Evolutionary conservation across 2,113 vertebrate genomes (phyloP).

Genomic region (Thryonomys swinderianus): DNA sequence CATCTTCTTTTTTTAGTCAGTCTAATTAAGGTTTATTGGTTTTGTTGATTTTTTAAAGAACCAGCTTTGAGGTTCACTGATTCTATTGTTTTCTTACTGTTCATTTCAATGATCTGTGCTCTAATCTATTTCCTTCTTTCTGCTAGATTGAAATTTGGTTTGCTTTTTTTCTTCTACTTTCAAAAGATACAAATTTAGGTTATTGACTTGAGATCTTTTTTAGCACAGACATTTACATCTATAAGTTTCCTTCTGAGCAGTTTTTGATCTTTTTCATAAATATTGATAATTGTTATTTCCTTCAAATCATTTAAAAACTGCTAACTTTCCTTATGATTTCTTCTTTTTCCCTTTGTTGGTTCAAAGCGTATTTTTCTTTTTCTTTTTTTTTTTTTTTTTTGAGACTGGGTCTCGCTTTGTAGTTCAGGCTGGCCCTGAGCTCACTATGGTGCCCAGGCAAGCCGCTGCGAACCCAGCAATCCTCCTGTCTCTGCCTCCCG

Average conservation of each 20-base stretch:
- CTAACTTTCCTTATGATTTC: background rate
- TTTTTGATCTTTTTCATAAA: background rate
- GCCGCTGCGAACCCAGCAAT: too few species aligned
- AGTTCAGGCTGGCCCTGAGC: too few species aligned
- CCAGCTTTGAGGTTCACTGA: background rate
- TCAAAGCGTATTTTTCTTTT: background rate
- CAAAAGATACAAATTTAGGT: background rate
- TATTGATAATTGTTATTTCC: background rate
- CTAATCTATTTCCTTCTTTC: background rate
- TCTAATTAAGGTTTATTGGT: background rate
- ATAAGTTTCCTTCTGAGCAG: background rate
- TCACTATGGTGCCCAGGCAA: too few species aligned
- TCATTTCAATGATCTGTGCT: background rate
- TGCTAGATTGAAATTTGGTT: background rate
- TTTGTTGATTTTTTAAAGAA: background rate
- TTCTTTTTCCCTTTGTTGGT: background rate
- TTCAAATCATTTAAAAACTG: background rate
- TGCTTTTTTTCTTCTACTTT: background rate
- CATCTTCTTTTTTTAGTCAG: background rate
- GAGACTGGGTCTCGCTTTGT: too few species aligned
- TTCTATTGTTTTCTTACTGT: background rate
- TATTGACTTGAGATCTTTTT: background rate
- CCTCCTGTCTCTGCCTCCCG: too few species aligned
- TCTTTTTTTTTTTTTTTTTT: too few species aligned
- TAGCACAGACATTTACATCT: background rate